Base-by-base conservation (phyloP, 2,797 vertebrate genomes). In the Mastacembelus armatus region DNA sequence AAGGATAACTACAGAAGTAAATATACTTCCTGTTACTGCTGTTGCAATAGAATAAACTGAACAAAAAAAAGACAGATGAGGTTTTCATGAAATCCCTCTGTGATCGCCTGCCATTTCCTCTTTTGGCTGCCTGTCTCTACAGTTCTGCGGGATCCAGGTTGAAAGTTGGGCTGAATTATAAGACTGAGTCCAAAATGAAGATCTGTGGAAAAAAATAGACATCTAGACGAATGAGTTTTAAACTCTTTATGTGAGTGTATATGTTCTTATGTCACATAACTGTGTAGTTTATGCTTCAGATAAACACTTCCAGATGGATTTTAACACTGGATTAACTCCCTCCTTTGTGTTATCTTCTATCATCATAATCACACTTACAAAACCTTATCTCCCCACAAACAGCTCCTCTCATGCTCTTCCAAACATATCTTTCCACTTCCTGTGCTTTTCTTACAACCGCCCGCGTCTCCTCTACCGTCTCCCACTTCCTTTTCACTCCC, bases 391-490 rank as follows among this genome's bases (percentile, higher is more conserved):
- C 55, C 57, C 42, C 56, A 69, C 56, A 80, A 44, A 73, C 40
- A 55, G 50, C 57, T 83, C 71, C 50, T 73, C 71, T 80, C 61
- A 55, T 56, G 50, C 66, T 52, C 47, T 72, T 78, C 76, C 44
- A 29, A 47, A 70, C 12, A 10, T 65, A 87, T 89, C 74, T 61
- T 66, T 83, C 71, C 66, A 77, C 81, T 75, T 81, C 81, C 74
- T 68, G 75, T 71, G 77, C 49, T n/a, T 52, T 54, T 70, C 59
- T 61, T 70, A 67, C 68, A 52, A 55, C 71, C 75, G 51, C 77
- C 84, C 86, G 78, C 18, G 2, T 84, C 74, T 88, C 74, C 62
- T 89, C 74, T 74, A 78, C 78, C 75, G 71, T 86, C 76, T 83
- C 80, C 72, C 71, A 57, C 78, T 78, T 88, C 77, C 71, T 63